These are phyloP conservation scores for Solenodon paradoxus DNA, from an alignment of 2,113 vertebrate species.

Conservation along the genomic window DNA sequence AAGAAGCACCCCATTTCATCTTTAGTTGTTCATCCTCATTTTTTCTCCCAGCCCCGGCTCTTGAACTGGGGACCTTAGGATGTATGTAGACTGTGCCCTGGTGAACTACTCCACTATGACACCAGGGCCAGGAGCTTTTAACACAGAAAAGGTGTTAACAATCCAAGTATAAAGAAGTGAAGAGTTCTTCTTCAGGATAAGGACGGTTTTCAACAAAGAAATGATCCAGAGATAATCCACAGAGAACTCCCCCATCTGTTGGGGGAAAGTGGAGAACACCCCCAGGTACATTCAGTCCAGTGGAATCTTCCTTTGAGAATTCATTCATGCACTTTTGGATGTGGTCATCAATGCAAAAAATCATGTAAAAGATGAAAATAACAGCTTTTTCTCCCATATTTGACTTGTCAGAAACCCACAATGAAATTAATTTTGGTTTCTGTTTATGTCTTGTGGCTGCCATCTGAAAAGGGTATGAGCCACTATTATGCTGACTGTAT, in stretches of 20 bases:
- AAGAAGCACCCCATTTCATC: no score
- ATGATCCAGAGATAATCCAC: background rate
- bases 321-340: background rate
- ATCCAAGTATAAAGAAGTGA: background rate
- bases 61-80: no score
- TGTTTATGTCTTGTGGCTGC: background rate
- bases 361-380: background rate
- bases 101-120: no score
- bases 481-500: background rate
- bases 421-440: conserved; percentile 32
- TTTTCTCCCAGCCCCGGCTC: no score
- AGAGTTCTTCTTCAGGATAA: background rate
- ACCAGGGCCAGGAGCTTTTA: background rate
- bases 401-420: background rate
- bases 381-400: background rate
- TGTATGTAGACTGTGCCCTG: no score
- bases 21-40: no score
- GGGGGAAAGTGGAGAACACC: background rate
- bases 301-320: background rate
- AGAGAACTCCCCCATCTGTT: background rate
- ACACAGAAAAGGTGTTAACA: background rate
- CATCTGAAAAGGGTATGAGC: background rate
- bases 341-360: background rate
- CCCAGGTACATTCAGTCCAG: no score
- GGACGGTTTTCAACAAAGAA: background rate